Conservation (phyloP, 2,888 invertebrate species). For the Aphidius colemani region DNA sequence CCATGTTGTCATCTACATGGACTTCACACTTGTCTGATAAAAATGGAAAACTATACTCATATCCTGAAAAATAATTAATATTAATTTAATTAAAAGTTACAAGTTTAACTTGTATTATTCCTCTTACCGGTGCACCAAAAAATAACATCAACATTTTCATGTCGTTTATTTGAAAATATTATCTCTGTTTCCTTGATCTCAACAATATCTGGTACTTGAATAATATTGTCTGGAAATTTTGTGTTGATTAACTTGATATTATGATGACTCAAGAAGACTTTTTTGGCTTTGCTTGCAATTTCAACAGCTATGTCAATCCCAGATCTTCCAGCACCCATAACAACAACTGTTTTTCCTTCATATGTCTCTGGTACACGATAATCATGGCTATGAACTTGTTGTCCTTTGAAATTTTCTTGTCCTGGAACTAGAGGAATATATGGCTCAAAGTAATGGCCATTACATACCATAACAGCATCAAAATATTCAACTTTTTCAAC, state of each 20-base stretch:
- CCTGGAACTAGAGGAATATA: slow-evolving; percentile 62
- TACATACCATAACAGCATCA: slow-evolving; percentile 72
- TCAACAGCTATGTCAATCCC: slow-evolving; percentile 76
- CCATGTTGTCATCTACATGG: slow-evolving; percentile 67
- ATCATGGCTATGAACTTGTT: slow-evolving; percentile 73
- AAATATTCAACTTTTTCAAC: slow-evolving; percentile 61
- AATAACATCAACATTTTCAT: too few relatives aligned
- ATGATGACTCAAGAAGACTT: slow-evolving; percentile 66
- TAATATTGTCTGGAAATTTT: not conserved
- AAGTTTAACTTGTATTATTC: too few relatives aligned
- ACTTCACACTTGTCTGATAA: slow-evolving; percentile 68
- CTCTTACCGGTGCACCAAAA: too few relatives aligned
- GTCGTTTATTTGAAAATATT: too few relatives aligned
- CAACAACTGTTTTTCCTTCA: slow-evolving; percentile 65
- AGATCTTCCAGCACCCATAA: slow-evolving; percentile 76
- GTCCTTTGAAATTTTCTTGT: slow-evolving; percentile 64
- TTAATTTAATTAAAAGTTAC: too few relatives aligned
- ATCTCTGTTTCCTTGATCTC: too few relatives aligned
- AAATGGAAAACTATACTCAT: slow-evolving; percentile 73
- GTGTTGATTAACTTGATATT: slow-evolving; percentile 50
- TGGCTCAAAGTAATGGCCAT: slow-evolving; percentile 67
- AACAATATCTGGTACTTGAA: not conserved
- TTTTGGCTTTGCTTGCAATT: slow-evolving; percentile 62
- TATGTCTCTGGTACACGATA: slow-evolving; percentile 71
- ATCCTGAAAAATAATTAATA: slow-evolving; percentile 77